Conservation (phyloP, 2,797 vertebrate species). For the Fratercula arctica region DNA sequence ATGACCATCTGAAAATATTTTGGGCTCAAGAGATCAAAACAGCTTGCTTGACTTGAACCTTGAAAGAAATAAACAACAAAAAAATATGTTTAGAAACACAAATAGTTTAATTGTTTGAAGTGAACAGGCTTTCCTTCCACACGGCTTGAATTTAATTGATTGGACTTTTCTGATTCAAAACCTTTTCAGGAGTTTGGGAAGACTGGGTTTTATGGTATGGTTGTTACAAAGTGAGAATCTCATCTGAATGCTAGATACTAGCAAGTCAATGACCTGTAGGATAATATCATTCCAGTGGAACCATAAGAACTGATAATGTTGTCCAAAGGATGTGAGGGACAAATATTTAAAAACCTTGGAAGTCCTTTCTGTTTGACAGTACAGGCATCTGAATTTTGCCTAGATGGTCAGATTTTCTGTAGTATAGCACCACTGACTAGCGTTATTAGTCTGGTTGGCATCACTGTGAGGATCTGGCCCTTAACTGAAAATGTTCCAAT, state of each 20-base stretch:
- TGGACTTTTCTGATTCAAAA: background rate
- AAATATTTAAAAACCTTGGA: background rate
- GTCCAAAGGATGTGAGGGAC: background rate
- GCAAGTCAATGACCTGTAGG: background rate
- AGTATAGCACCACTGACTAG: background rate
- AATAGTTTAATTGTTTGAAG: background rate
- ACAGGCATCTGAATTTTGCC: background rate
- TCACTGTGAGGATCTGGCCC: background rate
- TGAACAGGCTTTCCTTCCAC: background rate
- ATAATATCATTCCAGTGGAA: background rate
- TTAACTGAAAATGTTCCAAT: background rate
- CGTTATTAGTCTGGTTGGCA: background rate
- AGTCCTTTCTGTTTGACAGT: background rate
- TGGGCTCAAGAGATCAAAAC: slow-evolving; percentile 16
- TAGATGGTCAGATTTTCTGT: background rate
- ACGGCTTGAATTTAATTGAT: background rate
- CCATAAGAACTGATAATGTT: background rate
- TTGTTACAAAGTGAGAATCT: background rate
- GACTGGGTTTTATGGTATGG: background rate
- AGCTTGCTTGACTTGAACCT: slow-evolving; percentile 18
- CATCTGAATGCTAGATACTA: background rate
- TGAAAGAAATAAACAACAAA: background rate
- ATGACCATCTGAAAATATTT: slow-evolving; percentile 27
- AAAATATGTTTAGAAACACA: slow-evolving; percentile 9
- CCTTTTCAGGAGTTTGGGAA: background rate